Evolutionary conservation across 1,140 invertebrate species (phyloP).

Genomic region (Mamestra configurata): DNA sequence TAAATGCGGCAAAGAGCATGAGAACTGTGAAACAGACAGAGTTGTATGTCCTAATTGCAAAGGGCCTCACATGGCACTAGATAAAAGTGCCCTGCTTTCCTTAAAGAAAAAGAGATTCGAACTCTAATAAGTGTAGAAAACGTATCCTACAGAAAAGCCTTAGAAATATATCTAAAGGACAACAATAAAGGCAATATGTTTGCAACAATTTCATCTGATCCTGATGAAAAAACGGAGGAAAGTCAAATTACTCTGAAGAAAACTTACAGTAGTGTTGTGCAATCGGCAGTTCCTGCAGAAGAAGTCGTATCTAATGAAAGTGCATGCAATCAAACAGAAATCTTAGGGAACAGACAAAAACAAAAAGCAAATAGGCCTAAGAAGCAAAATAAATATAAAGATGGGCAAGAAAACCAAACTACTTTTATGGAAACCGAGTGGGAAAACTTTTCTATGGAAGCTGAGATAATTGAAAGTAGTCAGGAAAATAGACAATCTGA

Average conservation of each 20-base stretch:
- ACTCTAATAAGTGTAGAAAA: slow-evolving; percentile 20
- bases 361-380: too few species aligned
- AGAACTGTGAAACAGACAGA: slow-evolving; percentile 9
- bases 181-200: slow-evolving; percentile 9
- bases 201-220: not conserved
- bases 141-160: slow-evolving; percentile 17
- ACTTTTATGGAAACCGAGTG: too few species aligned
- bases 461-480: too few species aligned
- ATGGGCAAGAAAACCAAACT: too few species aligned
- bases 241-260: not conserved
- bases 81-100: slow-evolving; percentile 1
- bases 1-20: slow-evolving; percentile 23
- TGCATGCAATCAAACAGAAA: too few species aligned
- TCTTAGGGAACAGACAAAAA: too few species aligned
- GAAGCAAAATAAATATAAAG: too few species aligned
- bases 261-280: too few species aligned
- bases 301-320: too few species aligned
- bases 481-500: too few species aligned
- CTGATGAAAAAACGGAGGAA: not conserved
- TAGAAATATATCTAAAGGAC: not conserved
- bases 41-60: slow-evolving; percentile 34
- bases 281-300: too few species aligned
- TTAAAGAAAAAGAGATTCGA: slow-evolving; percentile 32
- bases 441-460: too few species aligned
- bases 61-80: slow-evolving; percentile 36